Evolutionary conservation across 2,888 invertebrate species (phyloP).

Genomic region (Himalopsyche japonica): DNA sequence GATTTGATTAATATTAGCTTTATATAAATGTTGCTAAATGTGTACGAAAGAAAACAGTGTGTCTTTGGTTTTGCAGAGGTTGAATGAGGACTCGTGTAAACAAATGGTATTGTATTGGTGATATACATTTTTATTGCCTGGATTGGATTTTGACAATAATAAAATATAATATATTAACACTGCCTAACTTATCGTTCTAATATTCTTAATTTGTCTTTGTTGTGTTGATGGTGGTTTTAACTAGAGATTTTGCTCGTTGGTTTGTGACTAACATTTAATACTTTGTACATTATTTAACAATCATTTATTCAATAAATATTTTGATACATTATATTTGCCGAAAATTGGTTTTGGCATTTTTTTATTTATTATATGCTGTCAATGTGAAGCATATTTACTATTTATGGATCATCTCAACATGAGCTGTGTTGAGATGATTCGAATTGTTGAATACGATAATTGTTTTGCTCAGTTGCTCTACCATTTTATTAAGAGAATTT

Average conservation of each 20-base stretch:
- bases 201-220: neutral
- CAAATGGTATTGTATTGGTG: conserved; percentile 72
- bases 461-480: no score
- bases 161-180: neutral
- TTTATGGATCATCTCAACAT: no score
- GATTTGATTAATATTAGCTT: neutral
- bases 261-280: neutral
- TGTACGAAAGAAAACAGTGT: conserved; percentile 19
- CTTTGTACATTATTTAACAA: no score
- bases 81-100: conserved; percentile 83
- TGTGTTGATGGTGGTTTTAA: neutral
- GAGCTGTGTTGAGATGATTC: no score
- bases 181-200: neutral
- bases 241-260: neutral
- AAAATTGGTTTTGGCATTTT: no score
- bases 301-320: no score
- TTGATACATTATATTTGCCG: no score
- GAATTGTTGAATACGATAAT: no score
- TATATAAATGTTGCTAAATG: neutral
- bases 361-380: no score
- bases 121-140: conserved; percentile 27
- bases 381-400: no score
- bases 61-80: conserved; percentile 74
- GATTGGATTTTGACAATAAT: conserved; percentile 4
- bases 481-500: no score